A percentile compares a stretch with the other conserved stretches of the same genome.
Evolutionary conservation across 2,797 vertebrate genomes (phyloP).

Genomic region (Sebastes matsubarae): DNA sequence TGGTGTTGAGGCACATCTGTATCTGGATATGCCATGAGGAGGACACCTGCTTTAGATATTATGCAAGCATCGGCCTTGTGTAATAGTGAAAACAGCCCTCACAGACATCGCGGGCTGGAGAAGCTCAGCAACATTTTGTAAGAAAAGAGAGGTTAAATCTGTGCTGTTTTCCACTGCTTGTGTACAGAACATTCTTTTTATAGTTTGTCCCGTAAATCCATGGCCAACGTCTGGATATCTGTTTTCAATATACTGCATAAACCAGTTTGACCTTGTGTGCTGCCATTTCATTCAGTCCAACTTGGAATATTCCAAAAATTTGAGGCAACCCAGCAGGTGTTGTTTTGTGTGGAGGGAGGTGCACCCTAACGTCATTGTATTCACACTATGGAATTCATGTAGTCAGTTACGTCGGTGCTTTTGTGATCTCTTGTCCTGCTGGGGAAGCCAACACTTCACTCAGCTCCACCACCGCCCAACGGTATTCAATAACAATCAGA

Average conservation of each 20-base stretch:
- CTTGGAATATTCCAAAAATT: background rate
- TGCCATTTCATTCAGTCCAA: background rate
- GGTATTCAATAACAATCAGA: constrained; percentile 1
- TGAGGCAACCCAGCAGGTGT: background rate
- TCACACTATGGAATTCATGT: background rate
- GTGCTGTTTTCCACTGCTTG: background rate
- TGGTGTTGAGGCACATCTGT: constrained; percentile 1
- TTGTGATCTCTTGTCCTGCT: background rate
- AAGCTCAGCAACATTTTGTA: background rate
- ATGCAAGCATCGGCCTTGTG: background rate
- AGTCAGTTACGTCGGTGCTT: background rate
- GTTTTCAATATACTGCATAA: background rate
- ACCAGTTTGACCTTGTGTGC: background rate
- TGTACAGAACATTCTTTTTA: background rate
- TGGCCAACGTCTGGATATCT: background rate
- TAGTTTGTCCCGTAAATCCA: constrained; percentile 4
- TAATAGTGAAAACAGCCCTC: constrained; percentile 18
- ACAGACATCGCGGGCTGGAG: background rate
- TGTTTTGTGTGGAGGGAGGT: constrained; percentile 5
- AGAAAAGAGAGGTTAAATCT: background rate
- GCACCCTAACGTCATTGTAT: background rate
- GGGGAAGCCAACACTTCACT: background rate
- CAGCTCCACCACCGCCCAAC: background rate
- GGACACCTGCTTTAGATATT: constrained; percentile 33
- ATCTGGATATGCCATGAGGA: constrained; percentile 25